Conservation (phyloP, 2,797 vertebrate species). For the Zenarchopterus dispar region DNA sequence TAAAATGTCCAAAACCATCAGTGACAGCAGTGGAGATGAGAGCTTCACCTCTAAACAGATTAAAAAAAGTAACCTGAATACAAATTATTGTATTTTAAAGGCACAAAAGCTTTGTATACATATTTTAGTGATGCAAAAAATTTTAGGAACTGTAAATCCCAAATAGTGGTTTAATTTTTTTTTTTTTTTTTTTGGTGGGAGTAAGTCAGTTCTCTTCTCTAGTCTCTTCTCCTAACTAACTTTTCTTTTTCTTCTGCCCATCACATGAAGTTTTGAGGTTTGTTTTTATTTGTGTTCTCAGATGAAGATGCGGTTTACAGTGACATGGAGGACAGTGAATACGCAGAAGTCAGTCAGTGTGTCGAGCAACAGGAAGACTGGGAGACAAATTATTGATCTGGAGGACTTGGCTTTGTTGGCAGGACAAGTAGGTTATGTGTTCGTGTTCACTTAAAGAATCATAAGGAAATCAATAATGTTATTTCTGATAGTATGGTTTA, state of each 20-base stretch:
- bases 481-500: not conserved
- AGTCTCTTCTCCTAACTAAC: not conserved
- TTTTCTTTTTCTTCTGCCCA: not conserved
- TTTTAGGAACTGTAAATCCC: no score
- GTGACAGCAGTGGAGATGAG: no score
- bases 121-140: no score
- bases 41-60: no score
- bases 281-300: slow-evolving; percentile 19
- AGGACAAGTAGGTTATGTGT: slow-evolving; percentile 14
- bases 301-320: slow-evolving; percentile 28
- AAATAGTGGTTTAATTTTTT: no score
- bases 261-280: not conserved
- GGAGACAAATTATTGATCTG: slow-evolving; percentile 60
- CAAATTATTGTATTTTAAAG: no score
- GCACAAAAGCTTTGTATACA: no score
- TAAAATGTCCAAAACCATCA: no score
- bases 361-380: slow-evolving; percentile 68
- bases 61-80: no score
- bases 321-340: slow-evolving; percentile 50
- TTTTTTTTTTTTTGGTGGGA: no score
- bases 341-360: slow-evolving; percentile 9
- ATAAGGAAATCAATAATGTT: no score
- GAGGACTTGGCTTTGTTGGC: slow-evolving; percentile 9
- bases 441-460: not conserved
- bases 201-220: no score